Conservation (phyloP, 2,888 invertebrate genomes). For the Cheilosia vernalis region DNA sequence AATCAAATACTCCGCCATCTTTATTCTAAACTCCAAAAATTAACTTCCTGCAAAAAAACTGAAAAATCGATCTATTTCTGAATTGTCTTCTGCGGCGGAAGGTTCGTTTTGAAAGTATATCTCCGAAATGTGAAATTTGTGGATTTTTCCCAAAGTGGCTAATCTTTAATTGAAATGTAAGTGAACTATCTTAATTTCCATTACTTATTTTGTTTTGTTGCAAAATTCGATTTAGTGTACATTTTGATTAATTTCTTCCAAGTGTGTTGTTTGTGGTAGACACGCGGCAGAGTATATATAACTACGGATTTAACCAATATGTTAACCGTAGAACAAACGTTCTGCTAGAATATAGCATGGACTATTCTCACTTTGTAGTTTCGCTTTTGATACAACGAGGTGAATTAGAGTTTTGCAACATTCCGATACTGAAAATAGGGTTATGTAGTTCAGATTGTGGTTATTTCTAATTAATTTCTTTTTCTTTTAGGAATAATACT, state of each 20-base stretch:
- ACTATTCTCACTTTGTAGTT: slow-evolving; percentile 61
- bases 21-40: slow-evolving; percentile 24
- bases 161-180: neutral
- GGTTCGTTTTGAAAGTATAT: neutral
- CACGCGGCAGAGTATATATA: slow-evolving; percentile 57
- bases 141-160: neutral
- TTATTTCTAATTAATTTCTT: slow-evolving; percentile 18
- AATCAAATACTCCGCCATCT: neutral
- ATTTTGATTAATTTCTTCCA: neutral
- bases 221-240: neutral
- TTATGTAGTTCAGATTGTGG: neutral
- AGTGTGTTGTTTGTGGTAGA: neutral
- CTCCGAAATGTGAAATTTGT: neutral
- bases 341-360: slow-evolving; percentile 74
- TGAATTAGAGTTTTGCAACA: slow-evolving; percentile 74
- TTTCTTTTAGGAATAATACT: slow-evolving; percentile 7
- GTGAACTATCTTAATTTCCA: neutral
- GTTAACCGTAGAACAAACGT: slow-evolving; percentile 75
- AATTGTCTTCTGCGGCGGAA: neutral
- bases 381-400: slow-evolving; percentile 39
- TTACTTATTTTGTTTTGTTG: too few relatives aligned
- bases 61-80: slow-evolving; percentile 4
- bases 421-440: neutral
- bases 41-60: slow-evolving; percentile 23
- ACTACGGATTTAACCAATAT: slow-evolving; percentile 35